These are phyloP conservation scores for Ischnura elegans DNA, from an alignment of 2,888 invertebrate species.

Conservation along the genomic window DNA sequence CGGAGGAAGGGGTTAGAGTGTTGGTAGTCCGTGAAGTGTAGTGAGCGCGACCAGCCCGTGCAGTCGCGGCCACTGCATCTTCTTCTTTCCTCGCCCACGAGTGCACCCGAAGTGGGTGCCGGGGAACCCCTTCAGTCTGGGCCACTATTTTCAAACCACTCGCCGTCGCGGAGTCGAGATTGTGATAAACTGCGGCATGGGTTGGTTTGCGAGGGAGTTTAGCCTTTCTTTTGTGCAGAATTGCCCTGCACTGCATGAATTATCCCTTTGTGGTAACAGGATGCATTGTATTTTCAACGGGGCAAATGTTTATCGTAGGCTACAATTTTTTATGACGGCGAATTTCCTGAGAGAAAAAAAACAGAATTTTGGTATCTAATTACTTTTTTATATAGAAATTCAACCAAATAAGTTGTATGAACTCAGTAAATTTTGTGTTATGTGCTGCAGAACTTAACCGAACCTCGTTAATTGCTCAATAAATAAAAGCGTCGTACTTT, in stretches of 20 bases:
- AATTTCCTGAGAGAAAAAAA: too few species aligned
- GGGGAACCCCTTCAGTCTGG: slow-evolving; percentile 32
- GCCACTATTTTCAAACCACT: slow-evolving; percentile 30
- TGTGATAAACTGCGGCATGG: slow-evolving; percentile 30
- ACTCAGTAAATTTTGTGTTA: too few species aligned
- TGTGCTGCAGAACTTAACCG: too few species aligned
- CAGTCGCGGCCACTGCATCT: slow-evolving; percentile 15
- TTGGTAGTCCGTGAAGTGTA: slow-evolving; percentile 38
- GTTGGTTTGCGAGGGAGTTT: background rate
- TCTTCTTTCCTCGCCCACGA: slow-evolving; percentile 53
- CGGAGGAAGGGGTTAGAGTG: background rate
- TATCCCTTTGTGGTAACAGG: background rate
- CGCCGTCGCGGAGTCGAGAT: slow-evolving; percentile 24
- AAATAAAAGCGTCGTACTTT: too few species aligned
- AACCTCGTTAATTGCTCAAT: too few species aligned
- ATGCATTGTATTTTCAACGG: too few species aligned
- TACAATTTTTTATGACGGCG: too few species aligned
- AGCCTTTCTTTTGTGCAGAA: background rate
- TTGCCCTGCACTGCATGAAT: background rate
- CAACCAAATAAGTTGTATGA: too few species aligned
- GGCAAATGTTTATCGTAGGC: too few species aligned
- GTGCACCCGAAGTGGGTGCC: slow-evolving; percentile 60
- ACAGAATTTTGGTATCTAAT: too few species aligned
- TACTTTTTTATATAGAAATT: too few species aligned
- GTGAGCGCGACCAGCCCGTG: slow-evolving; percentile 25